These are phyloP conservation scores for Gisinianus flammeolus DNA, from an alignment of 2,888 invertebrate genomes.

Conservation along the genomic window DNA sequence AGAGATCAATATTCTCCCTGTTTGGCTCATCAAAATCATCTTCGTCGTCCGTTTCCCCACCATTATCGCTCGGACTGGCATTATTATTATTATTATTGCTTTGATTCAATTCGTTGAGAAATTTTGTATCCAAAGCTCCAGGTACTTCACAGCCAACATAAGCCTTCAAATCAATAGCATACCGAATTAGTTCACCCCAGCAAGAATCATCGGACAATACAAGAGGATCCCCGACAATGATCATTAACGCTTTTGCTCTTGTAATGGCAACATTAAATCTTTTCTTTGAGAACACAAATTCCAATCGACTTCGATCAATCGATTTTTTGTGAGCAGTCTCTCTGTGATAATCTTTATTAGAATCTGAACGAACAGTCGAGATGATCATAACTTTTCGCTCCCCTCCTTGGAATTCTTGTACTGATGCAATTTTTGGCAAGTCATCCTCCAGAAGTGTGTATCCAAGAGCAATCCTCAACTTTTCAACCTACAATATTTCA, in stretches of 20 bases:
- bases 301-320: neutral
- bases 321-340: neutral
- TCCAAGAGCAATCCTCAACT: constrained; percentile 68
- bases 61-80: neutral
- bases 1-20: neutral
- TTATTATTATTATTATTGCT: neutral
- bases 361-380: constrained; percentile 68
- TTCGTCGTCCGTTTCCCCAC: neutral
- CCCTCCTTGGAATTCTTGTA: constrained; percentile 78
- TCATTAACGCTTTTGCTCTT: constrained; percentile 72
- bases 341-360: constrained; percentile 41
- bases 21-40: neutral
- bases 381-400: constrained; percentile 76
- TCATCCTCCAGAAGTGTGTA: constrained; percentile 61
- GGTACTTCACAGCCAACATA: constrained; percentile 46
- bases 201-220: constrained; percentile 10
- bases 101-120: neutral
- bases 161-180: constrained; percentile 37
- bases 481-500: constrained; percentile 72
- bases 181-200: constrained; percentile 38
- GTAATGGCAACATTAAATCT: constrained; percentile 79
- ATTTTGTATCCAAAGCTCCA: neutral
- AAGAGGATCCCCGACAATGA: constrained; percentile 69
- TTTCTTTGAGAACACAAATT: constrained; percentile 60
- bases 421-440: constrained; percentile 75